Evolutionary conservation across 2,888 invertebrate species (phyloP).

Genomic region (Melinopterus prodromus): DNA sequence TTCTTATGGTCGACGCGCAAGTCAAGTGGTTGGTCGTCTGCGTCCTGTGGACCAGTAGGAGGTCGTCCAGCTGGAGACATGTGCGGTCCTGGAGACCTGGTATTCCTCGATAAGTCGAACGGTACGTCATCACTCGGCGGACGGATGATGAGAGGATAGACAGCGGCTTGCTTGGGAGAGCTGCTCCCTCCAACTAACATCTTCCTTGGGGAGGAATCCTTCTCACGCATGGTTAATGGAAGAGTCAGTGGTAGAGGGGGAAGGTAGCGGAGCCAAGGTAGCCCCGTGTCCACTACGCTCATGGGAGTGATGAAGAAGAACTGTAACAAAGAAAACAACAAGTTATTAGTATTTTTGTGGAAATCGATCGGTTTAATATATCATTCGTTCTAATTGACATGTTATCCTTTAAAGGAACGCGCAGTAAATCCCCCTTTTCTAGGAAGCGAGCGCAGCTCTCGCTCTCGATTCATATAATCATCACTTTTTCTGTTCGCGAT

Average conservation of each 20-base stretch:
- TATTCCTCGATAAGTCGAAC: conserved; percentile 70
- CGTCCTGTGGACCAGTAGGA: conserved; percentile 61
- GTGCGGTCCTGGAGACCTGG: conserved; percentile 62
- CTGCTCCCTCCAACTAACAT: conserved; percentile 73
- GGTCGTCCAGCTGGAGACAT: conserved; percentile 68
- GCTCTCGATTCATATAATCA: conserved; percentile 30
- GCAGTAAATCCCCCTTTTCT: conserved; percentile 33
- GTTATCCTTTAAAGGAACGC: conserved; percentile 42
- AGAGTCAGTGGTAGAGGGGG: conserved; percentile 62
- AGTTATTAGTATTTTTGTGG: conserved; percentile 10
- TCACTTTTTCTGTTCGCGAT: conserved; percentile 33
- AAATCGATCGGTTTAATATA: conserved; percentile 37
- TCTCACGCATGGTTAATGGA: conserved; percentile 79
- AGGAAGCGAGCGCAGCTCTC: conserved; percentile 33
- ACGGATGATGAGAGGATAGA: conserved; percentile 72
- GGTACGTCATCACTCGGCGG: conserved; percentile 67
- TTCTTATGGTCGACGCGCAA: conserved; percentile 88
- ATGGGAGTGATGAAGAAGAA: conserved; percentile 62
- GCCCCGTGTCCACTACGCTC: conserved; percentile 78
- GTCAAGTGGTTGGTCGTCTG: conserved; percentile 72
- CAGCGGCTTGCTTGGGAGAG: conserved; percentile 78
- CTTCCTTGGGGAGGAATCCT: conserved; percentile 91
- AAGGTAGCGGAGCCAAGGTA: conserved; percentile 62
- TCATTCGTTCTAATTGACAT: conserved; percentile 40
- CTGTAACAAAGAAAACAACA: conserved; percentile 44